Conservation (phyloP, 1,140 invertebrate species). For the Metaphire vulgaris region DNA sequence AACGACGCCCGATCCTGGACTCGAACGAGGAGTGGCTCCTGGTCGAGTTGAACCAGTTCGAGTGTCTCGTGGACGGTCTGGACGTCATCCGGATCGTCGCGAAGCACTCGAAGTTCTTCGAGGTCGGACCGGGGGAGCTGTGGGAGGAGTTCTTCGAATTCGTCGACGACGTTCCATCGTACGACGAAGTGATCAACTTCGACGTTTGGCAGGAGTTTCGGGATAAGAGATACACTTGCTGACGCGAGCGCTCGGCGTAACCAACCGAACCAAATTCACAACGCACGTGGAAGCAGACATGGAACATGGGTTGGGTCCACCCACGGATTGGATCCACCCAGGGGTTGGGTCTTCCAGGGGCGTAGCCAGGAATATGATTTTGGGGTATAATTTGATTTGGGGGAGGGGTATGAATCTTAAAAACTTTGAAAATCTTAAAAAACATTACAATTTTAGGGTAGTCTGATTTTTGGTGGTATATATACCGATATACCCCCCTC, state of each 20-base stretch:
- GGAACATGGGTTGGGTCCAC: too few species aligned
- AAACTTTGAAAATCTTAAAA: too few species aligned
- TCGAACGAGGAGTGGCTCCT: conserved; percentile 30
- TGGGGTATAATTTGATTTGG: too few species aligned
- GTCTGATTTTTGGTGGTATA: too few species aligned
- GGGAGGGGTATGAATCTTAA: too few species aligned
- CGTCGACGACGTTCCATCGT: conserved; percentile 28
- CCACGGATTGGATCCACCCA: too few species aligned
- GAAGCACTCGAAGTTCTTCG: conserved; percentile 32
- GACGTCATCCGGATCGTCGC: conserved; percentile 29
- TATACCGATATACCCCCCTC: too few species aligned
- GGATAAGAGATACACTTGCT: conserved; percentile 27
- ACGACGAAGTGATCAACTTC: conserved; percentile 30
- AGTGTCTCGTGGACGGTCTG: conserved; percentile 28
- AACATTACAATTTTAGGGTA: too few species aligned
- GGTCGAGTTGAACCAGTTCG: conserved; percentile 30
- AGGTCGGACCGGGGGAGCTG: conserved; percentile 26
- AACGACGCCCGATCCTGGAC: conserved; percentile 23
- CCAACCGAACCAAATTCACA: not conserved
- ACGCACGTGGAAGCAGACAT: not conserved
- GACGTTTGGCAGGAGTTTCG: conserved; percentile 31
- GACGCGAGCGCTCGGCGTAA: not conserved
- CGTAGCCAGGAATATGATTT: too few species aligned
- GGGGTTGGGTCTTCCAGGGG: too few species aligned
- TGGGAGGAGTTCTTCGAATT: conserved; percentile 34